Base-by-base conservation (phyloP, 2,797 vertebrate genomes). In the Phataginus tetradactyla region DNA sequence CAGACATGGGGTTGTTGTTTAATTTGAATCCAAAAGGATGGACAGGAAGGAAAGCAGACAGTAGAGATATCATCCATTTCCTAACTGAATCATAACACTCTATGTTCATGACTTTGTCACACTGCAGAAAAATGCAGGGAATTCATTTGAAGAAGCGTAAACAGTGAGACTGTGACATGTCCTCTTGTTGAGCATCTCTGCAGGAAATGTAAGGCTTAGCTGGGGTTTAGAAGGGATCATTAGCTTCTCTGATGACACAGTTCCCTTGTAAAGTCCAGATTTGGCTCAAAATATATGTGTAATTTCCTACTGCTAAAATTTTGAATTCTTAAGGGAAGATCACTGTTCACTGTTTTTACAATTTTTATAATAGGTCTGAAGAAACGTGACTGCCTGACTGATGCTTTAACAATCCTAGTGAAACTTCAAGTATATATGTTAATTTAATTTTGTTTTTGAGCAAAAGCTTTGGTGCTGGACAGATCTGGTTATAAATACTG, bases 11-110 rank as follows among this genome's bases (percentile, higher is more conserved):
- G 12, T 59, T 96, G 91, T 96, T 98, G 96, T 98, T 91, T 97
- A 91, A 96, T 97, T 37, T 94, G 84, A 94, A 92, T 98, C 84
- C 96, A 96, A 98, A 97, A 97, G 18, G 97, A 66, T 85, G 86
- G 86, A 91, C 97, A 98, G 98, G 98, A 98, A 98, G 97, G 98
- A 98, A 98, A 97, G 91, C 69, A 98, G 98, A 98, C 95, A 96
- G 23, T 87, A 85, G 53, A 94, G 95, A 84, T 98, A 96, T 87
- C 96, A 90, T 51, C 91, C 45, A 68, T 75, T 98, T 98, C 98
- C 98, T 98, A 64, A 96, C 49, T 96, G 66, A 97, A 97, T 95
- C 92, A 94, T 78, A 96, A 97, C 96, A 94, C 42, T 97, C 0
- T 18, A 81, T 93, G 98, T 98, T 97, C 95, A 96, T 92, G 97